A percentile compares a stretch with the other conserved stretches of the same genome.
Conservation (phyloP, 1,140 invertebrate genomes). For the Drosophila triauraria region DNA sequence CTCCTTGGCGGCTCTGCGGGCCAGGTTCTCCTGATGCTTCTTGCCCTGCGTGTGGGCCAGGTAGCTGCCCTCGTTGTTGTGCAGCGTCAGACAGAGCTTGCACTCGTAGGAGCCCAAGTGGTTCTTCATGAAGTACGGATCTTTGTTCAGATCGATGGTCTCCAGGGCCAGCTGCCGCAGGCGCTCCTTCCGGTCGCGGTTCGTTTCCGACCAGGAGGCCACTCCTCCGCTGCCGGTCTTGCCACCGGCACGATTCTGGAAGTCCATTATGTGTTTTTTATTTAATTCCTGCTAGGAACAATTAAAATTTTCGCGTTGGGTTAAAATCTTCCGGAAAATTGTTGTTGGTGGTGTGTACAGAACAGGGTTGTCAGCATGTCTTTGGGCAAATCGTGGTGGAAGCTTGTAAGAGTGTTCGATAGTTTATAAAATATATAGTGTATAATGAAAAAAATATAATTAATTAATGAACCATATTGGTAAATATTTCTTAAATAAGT, state of each 20-base stretch:
- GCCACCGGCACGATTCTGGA: conserved; percentile 98
- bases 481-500: neutral
- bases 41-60: conserved; percentile 99
- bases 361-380: conserved; percentile 40
- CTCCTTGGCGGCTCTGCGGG: conserved; percentile 98
- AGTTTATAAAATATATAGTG: neutral
- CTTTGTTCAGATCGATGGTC: conserved; percentile 99
- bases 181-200: conserved; percentile 97
- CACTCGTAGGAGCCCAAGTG: conserved; percentile 99
- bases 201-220: conserved; percentile 99
- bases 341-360: conserved; percentile 18
- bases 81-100: conserved; percentile 98
- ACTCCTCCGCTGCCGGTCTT: conserved; percentile 99
- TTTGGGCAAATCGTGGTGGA: neutral
- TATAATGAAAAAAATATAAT: no score
- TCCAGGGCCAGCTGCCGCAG: conserved; percentile 98
- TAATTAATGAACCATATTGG: neutral
- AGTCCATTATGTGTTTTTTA: conserved; percentile 90
- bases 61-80: conserved; percentile 99
- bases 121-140: conserved; percentile 99
- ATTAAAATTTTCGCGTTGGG: conserved; percentile 12
- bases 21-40: conserved; percentile 99
- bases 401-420: neutral
- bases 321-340: conserved; percentile 14
- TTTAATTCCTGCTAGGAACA: conserved; percentile 79